Evolutionary conservation across 92 coral and sea anemone species (phyloP).

Genomic region (Siderastrea siderea): DNA sequence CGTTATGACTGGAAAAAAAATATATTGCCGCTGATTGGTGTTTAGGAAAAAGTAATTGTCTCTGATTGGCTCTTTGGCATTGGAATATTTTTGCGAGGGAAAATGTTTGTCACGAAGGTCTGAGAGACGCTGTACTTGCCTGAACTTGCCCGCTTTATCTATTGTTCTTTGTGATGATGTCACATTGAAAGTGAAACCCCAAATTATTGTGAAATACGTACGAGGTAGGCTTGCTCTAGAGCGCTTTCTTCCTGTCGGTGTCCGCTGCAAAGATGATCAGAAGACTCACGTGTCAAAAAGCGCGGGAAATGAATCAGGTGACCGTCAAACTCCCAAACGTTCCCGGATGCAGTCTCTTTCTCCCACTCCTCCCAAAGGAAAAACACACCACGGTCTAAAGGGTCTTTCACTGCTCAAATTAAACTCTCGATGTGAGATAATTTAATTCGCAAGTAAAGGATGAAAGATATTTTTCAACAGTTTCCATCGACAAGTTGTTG

Average conservation of each 20-base stretch:
- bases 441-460: too few species aligned
- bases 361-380: not conserved
- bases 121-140: constrained; percentile 13
- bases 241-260: constrained; percentile 92
- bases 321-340: not conserved
- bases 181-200: not conserved
- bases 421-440: too few species aligned
- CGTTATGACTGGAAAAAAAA: constrained; percentile 37
- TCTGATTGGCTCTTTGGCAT: constrained; percentile 52
- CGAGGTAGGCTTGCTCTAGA: constrained; percentile 88
- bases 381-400: too few species aligned
- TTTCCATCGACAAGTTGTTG: too few species aligned
- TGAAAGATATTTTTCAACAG: too few species aligned
- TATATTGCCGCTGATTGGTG: constrained; percentile 49
- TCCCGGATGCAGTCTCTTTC: not conserved
- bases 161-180: constrained; percentile 33
- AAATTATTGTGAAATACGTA: constrained; percentile 29
- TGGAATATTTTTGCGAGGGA: constrained; percentile 35
- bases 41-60: constrained; percentile 4
- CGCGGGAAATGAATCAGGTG: constrained; percentile 88
- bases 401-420: too few species aligned
- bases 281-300: constrained; percentile 91
- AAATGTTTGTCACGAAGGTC: constrained; percentile 48
- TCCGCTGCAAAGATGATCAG: constrained; percentile 41
- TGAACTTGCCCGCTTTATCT: constrained; percentile 30